These are phyloP conservation scores for Yponomeuta evonymella DNA, from an alignment of 2,888 invertebrate genomes.

Conservation along the genomic window DNA sequence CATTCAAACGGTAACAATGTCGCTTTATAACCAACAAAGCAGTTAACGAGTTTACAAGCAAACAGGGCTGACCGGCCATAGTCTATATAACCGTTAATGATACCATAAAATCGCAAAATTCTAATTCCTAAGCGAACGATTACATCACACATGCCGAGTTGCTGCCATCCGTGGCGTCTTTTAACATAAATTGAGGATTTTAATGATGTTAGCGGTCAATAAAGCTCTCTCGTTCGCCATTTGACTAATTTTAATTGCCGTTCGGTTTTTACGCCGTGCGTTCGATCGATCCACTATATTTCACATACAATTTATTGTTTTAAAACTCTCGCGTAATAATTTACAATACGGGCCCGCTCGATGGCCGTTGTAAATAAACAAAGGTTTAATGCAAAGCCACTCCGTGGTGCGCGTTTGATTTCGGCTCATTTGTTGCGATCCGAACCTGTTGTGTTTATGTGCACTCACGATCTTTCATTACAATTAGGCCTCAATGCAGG, in stretches of 20 bases:
- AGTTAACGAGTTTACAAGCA: conserved; percentile 11
- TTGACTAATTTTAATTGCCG: conserved; percentile 65
- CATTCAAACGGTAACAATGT: conserved; percentile 10
- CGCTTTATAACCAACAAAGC: conserved; percentile 9
- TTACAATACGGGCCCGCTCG: conserved; percentile 48
- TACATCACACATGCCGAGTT: conserved; percentile 29
- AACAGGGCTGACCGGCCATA: conserved; percentile 8
- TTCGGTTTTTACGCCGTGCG: conserved; percentile 50
- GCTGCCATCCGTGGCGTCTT: conserved; percentile 32
- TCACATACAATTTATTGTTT: conserved; percentile 56
- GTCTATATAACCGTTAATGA: conserved; percentile 11
- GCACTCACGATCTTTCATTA: not conserved
- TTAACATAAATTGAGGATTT: conserved; percentile 57
- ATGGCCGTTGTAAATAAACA: conserved; percentile 55
- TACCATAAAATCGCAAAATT: conserved; percentile 11
- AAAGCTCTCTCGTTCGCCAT: conserved; percentile 54
- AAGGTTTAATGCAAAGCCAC: conserved; percentile 50
- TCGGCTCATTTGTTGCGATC: conserved; percentile 29
- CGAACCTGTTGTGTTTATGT: conserved; percentile 15
- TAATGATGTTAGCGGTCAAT: conserved; percentile 53
- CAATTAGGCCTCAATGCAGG: not conserved
- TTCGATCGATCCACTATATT: conserved; percentile 48
- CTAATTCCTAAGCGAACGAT: conserved; percentile 6
- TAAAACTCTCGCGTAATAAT: conserved; percentile 50
- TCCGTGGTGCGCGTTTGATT: conserved; percentile 41